Base-by-base conservation (phyloP, 2,888 invertebrate species). In the Rhabditophanes sp. region DNA sequence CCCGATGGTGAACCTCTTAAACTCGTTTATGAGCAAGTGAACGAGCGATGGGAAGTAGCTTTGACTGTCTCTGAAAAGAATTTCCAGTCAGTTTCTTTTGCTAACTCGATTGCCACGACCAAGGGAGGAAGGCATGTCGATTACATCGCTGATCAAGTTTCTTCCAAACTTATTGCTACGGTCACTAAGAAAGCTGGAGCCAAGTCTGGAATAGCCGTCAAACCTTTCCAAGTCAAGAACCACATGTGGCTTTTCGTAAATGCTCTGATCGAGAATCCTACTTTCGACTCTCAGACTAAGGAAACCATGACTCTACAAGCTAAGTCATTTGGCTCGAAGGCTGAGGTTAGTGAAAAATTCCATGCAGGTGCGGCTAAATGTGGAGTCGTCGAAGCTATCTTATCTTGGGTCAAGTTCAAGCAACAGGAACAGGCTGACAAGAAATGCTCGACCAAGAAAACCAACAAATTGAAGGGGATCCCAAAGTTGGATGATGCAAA, bases 221-320 rank as follows among this genome's bases (percentile, higher is more conserved):
- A 84, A 67, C 85, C 88, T 1, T 81, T 81, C 66, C 90, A 90
- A 73, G 76, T 84, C 6, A 87, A 87, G 65, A 84, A 79, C 69
- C 90, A 96, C 66, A 74, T 99, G 71, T 99, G 93, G 93, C 66
- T 99, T 1, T 96, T 96, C 66, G 75, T 96, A 17, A 96, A 90
- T 66, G 87, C 87, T 67, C 72, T 96, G 28, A 87, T 99, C 56
- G 93, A 90, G 38, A 99, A 99, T 73, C 96, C 96, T 18, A 82
- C 90, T 23, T 99, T 96, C 71, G 96, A 96, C 70, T 96, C 96
- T 0, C 96, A 99, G 74, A 96, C 96, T 1, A 99, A 99, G 71
- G 96, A 99, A 65, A 81, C 83, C 63, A 90, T 99, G 93, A 99
- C 93, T 1, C 73, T 87, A 27, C 87, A 88, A 69, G 70, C 75